A percentile compares a stretch with the other conserved stretches of the same genome.
phyloP scores from a whole-genome alignment of 2,113 vertebrate genomes.

The Brachyistius frenatus region DNA sequence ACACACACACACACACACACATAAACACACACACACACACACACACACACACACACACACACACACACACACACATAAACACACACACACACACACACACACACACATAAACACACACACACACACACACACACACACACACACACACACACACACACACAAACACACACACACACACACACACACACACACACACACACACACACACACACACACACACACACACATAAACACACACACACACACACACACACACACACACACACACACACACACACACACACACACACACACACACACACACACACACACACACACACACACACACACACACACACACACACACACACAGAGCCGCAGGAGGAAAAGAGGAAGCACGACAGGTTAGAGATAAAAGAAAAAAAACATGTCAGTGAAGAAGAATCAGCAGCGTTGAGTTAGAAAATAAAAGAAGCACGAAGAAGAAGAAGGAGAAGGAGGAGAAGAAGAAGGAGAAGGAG shows the following conservation, averaged over 20 bases:
- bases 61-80: background rate
- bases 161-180: background rate
- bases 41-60: constrained; percentile 11
- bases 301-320: background rate
- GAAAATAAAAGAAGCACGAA: background rate
- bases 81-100: background rate
- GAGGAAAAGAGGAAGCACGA: too few relatives aligned
- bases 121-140: background rate
- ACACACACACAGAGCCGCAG: background rate
- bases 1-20: background rate
- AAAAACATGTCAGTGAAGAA: background rate
- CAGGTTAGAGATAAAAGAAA: background rate
- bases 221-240: background rate
- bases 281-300: background rate
- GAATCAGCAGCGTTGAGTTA: background rate
- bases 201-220: constrained; percentile 4
- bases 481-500: background rate
- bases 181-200: constrained; percentile 30
- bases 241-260: background rate
- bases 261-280: background rate
- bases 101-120: background rate
- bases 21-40: too few relatives aligned
- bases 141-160: background rate
- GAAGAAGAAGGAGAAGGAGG: background rate
- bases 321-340: background rate